phyloP scores from a whole-genome alignment of 2,888 invertebrate genomes.

The Pheosia tremula region DNA sequence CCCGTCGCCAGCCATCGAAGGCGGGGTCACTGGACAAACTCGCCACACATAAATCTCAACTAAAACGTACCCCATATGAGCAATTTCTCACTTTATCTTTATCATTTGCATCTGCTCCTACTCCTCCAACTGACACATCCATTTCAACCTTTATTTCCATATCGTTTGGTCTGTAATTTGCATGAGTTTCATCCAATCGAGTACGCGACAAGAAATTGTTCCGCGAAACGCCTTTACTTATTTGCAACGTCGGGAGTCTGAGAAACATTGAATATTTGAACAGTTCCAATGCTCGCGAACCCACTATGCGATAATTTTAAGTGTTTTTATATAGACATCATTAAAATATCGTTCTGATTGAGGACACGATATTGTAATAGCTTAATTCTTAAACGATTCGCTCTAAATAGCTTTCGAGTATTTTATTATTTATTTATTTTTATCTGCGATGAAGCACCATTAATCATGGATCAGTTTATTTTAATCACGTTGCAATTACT shows the following conservation, averaged over 20 bases:
- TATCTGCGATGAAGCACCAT: no score
- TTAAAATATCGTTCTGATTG: conserved; percentile 9
- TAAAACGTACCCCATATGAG: conserved; percentile 59
- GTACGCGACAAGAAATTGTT: conserved; percentile 65
- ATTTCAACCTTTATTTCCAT: conserved; percentile 50
- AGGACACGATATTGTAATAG: neutral
- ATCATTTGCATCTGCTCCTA: conserved; percentile 41
- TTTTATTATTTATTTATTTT: no score
- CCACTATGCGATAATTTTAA: conserved; percentile 30
- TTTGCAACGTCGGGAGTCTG: conserved; percentile 57
- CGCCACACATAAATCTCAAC: conserved; percentile 77
- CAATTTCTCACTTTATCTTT: conserved; percentile 74
- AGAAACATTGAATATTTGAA: conserved; percentile 68
- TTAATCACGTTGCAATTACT: no score
- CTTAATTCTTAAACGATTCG: no score
- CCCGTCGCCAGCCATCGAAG: conserved; percentile 49
- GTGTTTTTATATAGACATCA: conserved; percentile 16
- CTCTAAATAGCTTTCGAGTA: no score
- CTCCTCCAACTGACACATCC: conserved; percentile 18
- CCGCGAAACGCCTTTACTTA: conserved; percentile 64
- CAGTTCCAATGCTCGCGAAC: conserved; percentile 41
- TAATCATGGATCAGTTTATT: no score
- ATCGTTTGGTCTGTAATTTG: conserved; percentile 50
- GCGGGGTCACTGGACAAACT: conserved; percentile 53
- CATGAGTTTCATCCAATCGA: conserved; percentile 60